Percentiles rank a stretch among this genome's conserved stretches.
Evolutionary conservation across 1,140 invertebrate species (phyloP).

Genomic region (Drosophila pachea): DNA sequence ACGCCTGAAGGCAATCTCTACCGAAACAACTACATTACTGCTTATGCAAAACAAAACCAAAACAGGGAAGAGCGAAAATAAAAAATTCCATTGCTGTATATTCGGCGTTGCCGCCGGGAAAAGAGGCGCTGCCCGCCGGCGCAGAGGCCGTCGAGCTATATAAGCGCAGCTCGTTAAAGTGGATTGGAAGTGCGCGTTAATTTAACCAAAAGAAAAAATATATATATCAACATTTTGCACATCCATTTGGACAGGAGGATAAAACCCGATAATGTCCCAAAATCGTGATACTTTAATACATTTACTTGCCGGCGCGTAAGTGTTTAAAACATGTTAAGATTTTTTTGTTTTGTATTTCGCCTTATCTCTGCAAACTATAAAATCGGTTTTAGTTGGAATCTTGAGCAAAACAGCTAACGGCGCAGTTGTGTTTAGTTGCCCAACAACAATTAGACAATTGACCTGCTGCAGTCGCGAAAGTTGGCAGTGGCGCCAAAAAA

Average conservation of each 20-base stretch:
- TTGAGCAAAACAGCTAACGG: slow-evolving; percentile 36
- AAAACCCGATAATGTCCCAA: slow-evolving; percentile 56
- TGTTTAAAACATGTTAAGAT: slow-evolving; percentile 23
- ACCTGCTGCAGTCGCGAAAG: slow-evolving; percentile 39
- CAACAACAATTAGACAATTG: slow-evolving; percentile 38
- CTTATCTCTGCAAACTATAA: slow-evolving; percentile 56
- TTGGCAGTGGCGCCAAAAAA: slow-evolving; percentile 67
- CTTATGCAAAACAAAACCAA: slow-evolving; percentile 30
- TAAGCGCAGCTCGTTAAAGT: slow-evolving; percentile 4
- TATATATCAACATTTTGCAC: no score
- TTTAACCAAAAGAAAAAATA: slow-evolving; percentile 17
- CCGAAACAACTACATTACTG: slow-evolving; percentile 7
- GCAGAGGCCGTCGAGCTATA: slow-evolving; percentile 10
- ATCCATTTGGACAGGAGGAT: not conserved
- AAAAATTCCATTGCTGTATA: slow-evolving; percentile 41
- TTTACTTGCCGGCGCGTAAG: slow-evolving; percentile 69
- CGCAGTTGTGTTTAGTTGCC: slow-evolving; percentile 53
- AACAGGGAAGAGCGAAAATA: slow-evolving; percentile 18
- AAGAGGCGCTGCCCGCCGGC: slow-evolving; percentile 12
- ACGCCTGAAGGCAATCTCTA: slow-evolving; percentile 15
- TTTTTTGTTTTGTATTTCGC: slow-evolving; percentile 22
- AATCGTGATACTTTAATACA: slow-evolving; percentile 67
- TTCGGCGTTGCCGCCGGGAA: slow-evolving; percentile 40
- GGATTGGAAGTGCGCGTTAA: slow-evolving; percentile 63
- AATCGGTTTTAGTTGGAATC: slow-evolving; percentile 55